A percentile compares a stretch with the other conserved stretches of the same genome.
These are phyloP conservation scores for Trypoxylus dichotomus DNA, from an alignment of 1,140 invertebrate genomes.

Conservation along the genomic window DNA sequence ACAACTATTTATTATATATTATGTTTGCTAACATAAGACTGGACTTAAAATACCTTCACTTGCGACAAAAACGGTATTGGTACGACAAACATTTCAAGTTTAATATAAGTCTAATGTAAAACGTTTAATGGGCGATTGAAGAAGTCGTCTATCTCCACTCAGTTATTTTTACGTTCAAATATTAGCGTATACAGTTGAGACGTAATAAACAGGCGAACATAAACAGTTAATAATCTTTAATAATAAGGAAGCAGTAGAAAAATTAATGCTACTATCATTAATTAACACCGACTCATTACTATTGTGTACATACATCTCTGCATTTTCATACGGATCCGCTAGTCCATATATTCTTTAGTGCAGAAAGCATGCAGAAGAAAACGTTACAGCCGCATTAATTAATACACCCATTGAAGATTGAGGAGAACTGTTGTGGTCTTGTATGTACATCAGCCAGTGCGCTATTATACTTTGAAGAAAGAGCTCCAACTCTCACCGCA, in stretches of 20 bases:
- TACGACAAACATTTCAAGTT: no score
- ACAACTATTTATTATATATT: no score
- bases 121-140: no score
- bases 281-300: constrained; percentile 8
- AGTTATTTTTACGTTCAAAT: not conserved
- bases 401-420: constrained; percentile 41
- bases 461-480: constrained; percentile 31
- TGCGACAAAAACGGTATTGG: no score
- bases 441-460: constrained; percentile 26
- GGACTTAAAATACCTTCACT: no score
- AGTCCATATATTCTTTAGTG: constrained; percentile 44
- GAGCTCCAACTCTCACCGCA: constrained; percentile 20
- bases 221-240: constrained; percentile 1
- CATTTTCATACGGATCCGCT: constrained; percentile 34
- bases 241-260: not conserved
- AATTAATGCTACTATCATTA: not conserved
- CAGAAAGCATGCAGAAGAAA: constrained; percentile 46
- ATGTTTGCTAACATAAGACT: no score
- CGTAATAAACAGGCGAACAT: not conserved
- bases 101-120: no score
- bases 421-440: constrained; percentile 15
- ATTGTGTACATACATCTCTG: constrained; percentile 7
- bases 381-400: constrained; percentile 48
- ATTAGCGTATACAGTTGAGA: not conserved
- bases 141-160: not conserved